Conservation (phyloP, 2,113 vertebrate genomes). For the Macquaria ambigua region DNA sequence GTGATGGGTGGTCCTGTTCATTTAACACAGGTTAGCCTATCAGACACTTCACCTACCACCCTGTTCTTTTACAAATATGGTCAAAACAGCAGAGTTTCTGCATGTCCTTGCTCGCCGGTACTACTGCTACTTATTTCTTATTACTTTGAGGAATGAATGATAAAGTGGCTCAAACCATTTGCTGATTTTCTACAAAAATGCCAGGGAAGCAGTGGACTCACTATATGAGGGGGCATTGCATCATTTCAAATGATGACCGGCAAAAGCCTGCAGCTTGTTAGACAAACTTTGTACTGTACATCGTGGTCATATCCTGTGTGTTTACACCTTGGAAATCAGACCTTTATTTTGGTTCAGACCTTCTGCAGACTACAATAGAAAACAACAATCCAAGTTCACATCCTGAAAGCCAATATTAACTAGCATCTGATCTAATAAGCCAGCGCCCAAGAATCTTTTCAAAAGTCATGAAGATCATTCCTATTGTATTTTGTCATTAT, state of each 20-base stretch:
- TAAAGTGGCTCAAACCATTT: neutral
- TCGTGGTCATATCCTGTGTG: neutral
- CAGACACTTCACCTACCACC: too few species aligned
- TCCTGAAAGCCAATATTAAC: neutral
- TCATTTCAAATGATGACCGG: too few species aligned
- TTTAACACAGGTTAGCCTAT: too few species aligned
- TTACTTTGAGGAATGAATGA: neutral
- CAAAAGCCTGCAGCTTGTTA: neutral
- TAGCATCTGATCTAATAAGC: neutral
- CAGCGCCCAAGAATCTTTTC: too few species aligned
- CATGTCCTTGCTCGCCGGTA: too few species aligned
- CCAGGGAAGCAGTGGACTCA: neutral
- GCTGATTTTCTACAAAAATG: too few species aligned
- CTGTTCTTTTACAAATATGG: too few species aligned
- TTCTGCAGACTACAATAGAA: neutral
- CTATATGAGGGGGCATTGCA: neutral
- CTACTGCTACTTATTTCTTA: neutral
- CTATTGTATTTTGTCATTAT: neutral
- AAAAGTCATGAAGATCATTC: neutral
- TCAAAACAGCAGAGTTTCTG: too few species aligned
- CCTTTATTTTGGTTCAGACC: neutral
- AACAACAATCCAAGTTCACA: neutral
- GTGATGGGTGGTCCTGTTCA: too few species aligned
- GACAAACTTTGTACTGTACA: neutral
- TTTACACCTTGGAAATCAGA: neutral